phyloP scores from a whole-genome alignment of 1,140 invertebrate species.

The Cardiocondyla obscurior region DNA sequence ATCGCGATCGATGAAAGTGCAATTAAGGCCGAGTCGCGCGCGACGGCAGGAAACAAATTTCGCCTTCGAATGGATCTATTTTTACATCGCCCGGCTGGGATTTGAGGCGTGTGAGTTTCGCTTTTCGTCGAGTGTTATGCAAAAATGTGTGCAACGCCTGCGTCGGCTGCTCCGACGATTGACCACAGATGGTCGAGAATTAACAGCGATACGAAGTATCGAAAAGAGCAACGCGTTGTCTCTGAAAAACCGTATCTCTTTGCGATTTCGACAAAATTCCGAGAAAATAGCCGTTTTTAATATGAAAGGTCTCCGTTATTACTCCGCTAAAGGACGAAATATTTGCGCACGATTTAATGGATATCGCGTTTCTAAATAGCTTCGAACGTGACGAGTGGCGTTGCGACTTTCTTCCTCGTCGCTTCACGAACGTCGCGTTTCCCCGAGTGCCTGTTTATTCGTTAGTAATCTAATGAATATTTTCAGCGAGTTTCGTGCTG shows the following conservation, averaged over 20 bases:
- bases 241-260: too few relatives aligned
- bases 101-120: slow-evolving; percentile 11
- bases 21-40: slow-evolving; percentile 50
- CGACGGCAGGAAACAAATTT: slow-evolving; percentile 50
- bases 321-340: background rate
- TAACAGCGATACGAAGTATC: background rate
- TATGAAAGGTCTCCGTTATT: background rate
- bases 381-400: background rate
- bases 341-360: background rate
- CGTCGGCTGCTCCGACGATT: background rate
- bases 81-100: slow-evolving; percentile 15
- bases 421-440: background rate
- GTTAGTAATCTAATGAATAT: background rate
- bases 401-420: background rate
- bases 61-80: slow-evolving; percentile 46
- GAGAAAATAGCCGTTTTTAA: background rate
- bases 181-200: background rate
- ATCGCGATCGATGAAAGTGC: slow-evolving; percentile 50
- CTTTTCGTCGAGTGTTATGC: background rate
- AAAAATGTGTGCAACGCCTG: slow-evolving; percentile 14
- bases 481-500: slow-evolving; percentile 13
- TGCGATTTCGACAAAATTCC: background rate
- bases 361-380: background rate
- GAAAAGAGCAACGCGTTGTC: background rate
- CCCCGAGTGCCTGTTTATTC: background rate